A percentile compares a stretch with the other conserved stretches of the same genome.
These are phyloP conservation scores for Poeciliopsis prolifica DNA, from an alignment of 2,113 vertebrate genomes.

Conservation along the genomic window DNA sequence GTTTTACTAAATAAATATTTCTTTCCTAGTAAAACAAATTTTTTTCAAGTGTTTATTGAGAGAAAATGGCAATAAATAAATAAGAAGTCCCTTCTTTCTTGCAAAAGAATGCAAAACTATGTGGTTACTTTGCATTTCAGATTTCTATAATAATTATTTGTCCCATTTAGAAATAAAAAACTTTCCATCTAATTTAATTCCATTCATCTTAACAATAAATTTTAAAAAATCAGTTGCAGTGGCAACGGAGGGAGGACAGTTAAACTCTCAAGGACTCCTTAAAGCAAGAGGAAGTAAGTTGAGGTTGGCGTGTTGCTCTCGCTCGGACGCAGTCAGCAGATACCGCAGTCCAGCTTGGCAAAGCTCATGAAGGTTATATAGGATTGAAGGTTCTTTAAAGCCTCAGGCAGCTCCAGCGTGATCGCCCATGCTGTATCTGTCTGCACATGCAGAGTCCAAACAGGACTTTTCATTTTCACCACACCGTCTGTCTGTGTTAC, in stretches of 20 bases:
- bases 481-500: background rate
- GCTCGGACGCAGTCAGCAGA: background rate
- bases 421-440: background rate
- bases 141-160: too few relatives aligned
- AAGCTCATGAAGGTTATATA: background rate
- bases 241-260: background rate
- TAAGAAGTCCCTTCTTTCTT: background rate
- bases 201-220: background rate
- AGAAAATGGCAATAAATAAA: too few relatives aligned
- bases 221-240: background rate
- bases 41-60: too few relatives aligned
- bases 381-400: background rate
- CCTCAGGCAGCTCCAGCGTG: background rate
- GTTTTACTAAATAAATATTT: too few relatives aligned
- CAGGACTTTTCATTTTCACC: background rate
- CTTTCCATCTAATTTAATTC: background rate
- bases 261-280: background rate
- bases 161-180: too few relatives aligned
- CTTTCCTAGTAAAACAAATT: too few relatives aligned
- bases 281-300: background rate
- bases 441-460: background rate
- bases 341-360: background rate
- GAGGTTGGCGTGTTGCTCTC: background rate
- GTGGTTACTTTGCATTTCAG: too few relatives aligned
- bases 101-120: too few relatives aligned